Conservation (phyloP, 2,797 vertebrate species). For the Ara ararauna region DNA sequence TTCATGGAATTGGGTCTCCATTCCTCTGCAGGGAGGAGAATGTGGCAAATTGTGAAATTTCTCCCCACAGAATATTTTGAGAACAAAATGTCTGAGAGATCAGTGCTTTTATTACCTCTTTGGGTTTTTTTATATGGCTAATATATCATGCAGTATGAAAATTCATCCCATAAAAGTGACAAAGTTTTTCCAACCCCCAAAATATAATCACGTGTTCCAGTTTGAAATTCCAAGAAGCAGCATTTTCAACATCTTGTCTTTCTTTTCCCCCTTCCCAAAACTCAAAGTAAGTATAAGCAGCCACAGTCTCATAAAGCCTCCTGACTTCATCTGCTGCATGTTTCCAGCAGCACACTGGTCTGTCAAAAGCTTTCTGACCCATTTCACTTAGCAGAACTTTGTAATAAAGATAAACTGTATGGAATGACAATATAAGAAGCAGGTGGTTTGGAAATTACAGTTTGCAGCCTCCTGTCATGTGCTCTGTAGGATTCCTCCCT, state of each 20-base stretch:
- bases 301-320: background rate
- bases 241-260: background rate
- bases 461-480: background rate
- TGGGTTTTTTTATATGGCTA: fast-evolving
- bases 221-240: background rate
- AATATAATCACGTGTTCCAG: background rate
- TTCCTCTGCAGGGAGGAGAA: background rate
- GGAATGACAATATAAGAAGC: background rate
- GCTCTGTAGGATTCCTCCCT: background rate
- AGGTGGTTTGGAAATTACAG: background rate
- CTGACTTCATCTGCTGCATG: background rate
- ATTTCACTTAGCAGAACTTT: background rate
- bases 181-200: background rate
- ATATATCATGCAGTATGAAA: fast-evolving
- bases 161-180: fast-evolving
- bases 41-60: fast-evolving
- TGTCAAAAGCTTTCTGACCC: background rate
- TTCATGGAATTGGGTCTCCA: background rate
- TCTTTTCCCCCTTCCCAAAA: background rate
- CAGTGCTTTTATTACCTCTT: background rate
- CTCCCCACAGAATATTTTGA: background rate
- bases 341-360: background rate
- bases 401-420: background rate
- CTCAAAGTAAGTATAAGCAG: background rate
- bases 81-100: background rate